Percentiles rank a stretch among this genome's conserved stretches.
Conservation (phyloP, 2,113 vertebrate species). For the Siniperca chuatsi region DNA sequence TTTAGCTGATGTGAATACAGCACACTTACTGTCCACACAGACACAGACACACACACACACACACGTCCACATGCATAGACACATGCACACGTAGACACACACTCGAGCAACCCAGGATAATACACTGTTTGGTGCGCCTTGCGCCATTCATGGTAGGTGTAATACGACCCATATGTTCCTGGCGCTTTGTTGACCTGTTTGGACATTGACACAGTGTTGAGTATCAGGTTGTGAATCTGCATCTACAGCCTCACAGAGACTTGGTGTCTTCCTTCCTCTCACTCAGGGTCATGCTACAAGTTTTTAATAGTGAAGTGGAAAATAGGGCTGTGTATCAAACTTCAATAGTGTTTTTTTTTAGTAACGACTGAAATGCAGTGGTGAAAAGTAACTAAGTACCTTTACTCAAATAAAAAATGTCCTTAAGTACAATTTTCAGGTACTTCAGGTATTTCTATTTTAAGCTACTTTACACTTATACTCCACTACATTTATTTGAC, state of each 20-base stretch:
- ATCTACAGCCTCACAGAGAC: conserved; percentile 7
- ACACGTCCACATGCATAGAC: not conserved
- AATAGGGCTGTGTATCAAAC: not conserved
- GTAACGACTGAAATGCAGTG: not conserved
- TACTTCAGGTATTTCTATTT: not conserved
- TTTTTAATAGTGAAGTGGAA: not conserved
- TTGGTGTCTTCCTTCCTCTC: conserved; percentile 43
- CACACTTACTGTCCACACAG: conserved; percentile 15
- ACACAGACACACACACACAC: not conserved
- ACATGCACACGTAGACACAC: conserved; percentile 7
- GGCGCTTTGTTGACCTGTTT: conserved; percentile 69
- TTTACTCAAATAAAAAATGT: not conserved
- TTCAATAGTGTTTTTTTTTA: not conserved
- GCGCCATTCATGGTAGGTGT: conserved; percentile 42
- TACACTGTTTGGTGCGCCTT: conserved; percentile 42
- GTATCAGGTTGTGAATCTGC: conserved; percentile 61
- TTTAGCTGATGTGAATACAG: conserved; percentile 56
- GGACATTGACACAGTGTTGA: conserved; percentile 62
- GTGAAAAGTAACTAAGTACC: not conserved
- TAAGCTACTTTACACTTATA: not conserved
- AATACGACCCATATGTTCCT: conserved; percentile 72
- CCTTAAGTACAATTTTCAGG: not conserved
- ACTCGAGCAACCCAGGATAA: conserved; percentile 48
- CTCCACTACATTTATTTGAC: not conserved
- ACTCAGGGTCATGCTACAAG: not conserved